phyloP scores from a whole-genome alignment of 2,888 invertebrate genomes.

The Latheticus oryzae region DNA sequence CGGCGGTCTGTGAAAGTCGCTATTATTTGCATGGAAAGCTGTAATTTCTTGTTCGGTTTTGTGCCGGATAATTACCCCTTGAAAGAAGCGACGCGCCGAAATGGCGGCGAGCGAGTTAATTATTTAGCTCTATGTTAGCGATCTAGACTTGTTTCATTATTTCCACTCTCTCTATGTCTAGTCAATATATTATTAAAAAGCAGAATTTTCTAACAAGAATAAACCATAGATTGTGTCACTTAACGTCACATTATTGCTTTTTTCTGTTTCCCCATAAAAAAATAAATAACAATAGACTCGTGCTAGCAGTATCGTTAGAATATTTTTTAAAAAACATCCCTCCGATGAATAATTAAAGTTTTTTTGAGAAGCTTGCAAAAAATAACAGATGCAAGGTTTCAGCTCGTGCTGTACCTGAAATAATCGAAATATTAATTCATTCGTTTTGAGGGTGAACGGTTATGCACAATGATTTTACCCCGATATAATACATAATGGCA shows the following conservation, averaged over 20 bases:
- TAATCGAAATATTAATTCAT: conserved; percentile 37
- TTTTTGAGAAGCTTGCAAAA: conserved; percentile 15
- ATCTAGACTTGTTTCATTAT: conserved; percentile 52
- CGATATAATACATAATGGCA: conserved; percentile 37
- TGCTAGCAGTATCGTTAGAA: conserved; percentile 24
- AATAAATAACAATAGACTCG: conserved; percentile 31
- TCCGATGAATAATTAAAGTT: conserved; percentile 32
- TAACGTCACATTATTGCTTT: conserved; percentile 19
- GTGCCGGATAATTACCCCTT: conserved; percentile 29
- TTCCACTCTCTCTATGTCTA: conserved; percentile 38
- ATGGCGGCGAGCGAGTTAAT: conserved; percentile 59
- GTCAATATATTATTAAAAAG: too few species aligned
- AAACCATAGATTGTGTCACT: conserved; percentile 24
- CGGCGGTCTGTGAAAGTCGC: conserved; percentile 29
- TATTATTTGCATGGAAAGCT: conserved; percentile 25
- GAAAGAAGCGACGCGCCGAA: conserved; percentile 41
- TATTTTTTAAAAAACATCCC: conserved; percentile 21
- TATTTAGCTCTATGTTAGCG: conserved; percentile 58
- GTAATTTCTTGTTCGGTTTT: conserved; percentile 30
- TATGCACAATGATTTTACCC: conserved; percentile 35
- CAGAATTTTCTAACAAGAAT: too few species aligned
- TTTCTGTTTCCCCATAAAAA: conserved; percentile 20
- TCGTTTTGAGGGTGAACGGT: conserved; percentile 28
- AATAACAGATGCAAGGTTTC: conserved; percentile 35
- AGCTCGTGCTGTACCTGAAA: conserved; percentile 39